These are phyloP conservation scores for Grammomys dolichurus DNA, from an alignment of 2,113 vertebrate species.

Conservation along the genomic window DNA sequence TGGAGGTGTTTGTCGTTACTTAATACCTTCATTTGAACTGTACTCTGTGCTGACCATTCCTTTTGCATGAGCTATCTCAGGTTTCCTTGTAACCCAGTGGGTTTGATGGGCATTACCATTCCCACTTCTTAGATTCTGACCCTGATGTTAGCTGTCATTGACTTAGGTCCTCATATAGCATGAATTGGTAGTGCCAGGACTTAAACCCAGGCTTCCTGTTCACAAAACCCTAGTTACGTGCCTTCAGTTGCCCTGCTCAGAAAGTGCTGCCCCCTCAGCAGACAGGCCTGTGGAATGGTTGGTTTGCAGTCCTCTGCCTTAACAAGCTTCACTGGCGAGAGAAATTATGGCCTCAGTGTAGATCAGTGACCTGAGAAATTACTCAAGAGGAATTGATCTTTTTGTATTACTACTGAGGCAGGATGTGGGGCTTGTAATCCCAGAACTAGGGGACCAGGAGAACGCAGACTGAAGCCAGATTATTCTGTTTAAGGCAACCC, in stretches of 20 bases:
- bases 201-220: neutral
- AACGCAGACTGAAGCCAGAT: neutral
- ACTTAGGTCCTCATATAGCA: neutral
- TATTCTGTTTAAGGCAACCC: neutral
- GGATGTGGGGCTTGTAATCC: neutral
- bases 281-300: neutral
- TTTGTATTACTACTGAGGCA: neutral
- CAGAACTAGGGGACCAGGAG: neutral
- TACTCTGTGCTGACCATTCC: neutral
- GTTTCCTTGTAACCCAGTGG: neutral
- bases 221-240: fast-evolving
- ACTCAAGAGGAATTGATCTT: neutral
- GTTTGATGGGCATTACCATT: neutral
- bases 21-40: too few relatives aligned
- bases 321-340: neutral
- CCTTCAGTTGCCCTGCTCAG: neutral
- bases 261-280: neutral
- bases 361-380: constrained; percentile 56
- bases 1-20: too few relatives aligned
- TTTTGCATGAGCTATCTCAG: neutral
- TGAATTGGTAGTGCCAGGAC: neutral
- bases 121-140: neutral
- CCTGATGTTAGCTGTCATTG: neutral
- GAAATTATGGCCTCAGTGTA: neutral
- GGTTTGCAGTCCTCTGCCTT: neutral